Percentiles rank a stretch among this genome's conserved stretches.
Evolutionary conservation across 2,888 invertebrate species (phyloP).

Genomic region (Cancer borealis): DNA sequence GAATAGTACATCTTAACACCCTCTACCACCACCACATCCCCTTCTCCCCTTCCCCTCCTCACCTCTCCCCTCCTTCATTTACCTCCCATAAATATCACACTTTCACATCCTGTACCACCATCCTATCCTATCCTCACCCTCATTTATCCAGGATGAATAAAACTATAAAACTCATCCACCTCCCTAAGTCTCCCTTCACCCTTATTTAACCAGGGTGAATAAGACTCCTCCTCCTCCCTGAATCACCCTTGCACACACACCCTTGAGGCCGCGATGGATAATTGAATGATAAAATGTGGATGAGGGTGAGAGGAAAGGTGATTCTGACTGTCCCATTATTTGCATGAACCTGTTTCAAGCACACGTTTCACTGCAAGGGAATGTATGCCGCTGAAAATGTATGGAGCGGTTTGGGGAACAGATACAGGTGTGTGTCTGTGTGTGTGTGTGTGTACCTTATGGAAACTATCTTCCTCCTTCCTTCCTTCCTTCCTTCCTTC

Average conservation of each 20-base stretch:
- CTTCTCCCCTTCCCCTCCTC: too few species aligned
- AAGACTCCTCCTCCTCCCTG: not conserved
- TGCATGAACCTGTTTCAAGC: not conserved
- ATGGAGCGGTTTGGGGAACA: not conserved
- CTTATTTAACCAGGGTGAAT: too few species aligned
- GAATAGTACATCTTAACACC: too few species aligned
- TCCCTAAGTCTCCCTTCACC: too few species aligned
- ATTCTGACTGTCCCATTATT: not conserved
- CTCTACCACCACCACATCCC: too few species aligned
- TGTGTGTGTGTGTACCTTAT: not conserved
- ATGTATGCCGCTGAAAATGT: not conserved
- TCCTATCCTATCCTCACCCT: too few species aligned
- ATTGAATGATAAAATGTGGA: conserved; percentile 20
- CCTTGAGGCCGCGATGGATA: not conserved
- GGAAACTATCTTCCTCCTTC: not conserved
- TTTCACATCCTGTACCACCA: too few species aligned
- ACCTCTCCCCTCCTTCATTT: too few species aligned
- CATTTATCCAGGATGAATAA: too few species aligned
- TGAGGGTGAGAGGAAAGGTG: not conserved
- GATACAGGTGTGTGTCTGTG: not conserved
- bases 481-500: not conserved
- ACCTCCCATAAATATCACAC: too few species aligned
- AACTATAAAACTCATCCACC: too few species aligned
- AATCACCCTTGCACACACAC: not conserved
- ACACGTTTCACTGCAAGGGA: not conserved